These are phyloP conservation scores for Toxotes lorentzi DNA, from an alignment of 2,797 vertebrate genomes.

Conservation along the genomic window DNA sequence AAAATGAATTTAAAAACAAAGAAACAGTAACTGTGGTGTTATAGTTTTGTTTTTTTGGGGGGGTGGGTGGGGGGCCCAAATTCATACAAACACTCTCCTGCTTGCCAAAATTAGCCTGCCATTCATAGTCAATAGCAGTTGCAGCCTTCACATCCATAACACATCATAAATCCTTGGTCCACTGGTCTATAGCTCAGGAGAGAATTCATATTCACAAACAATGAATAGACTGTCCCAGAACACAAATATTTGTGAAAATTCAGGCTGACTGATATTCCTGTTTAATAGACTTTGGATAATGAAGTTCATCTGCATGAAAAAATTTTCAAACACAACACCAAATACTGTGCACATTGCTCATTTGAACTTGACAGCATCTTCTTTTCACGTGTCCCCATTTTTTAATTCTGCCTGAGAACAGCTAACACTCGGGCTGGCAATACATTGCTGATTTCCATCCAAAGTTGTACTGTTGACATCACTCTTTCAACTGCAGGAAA, in stretches of 20 bases:
- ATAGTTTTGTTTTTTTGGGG: neutral
- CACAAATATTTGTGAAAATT: conserved; percentile 50
- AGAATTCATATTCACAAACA: conserved; percentile 61
- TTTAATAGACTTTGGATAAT: conserved; percentile 69
- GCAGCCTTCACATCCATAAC: conserved; percentile 45
- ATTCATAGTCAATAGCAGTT: conserved; percentile 52
- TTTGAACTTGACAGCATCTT: conserved; percentile 67
- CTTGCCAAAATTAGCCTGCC: conserved; percentile 52
- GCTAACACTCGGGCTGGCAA: conserved; percentile 40
- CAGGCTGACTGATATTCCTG: conserved; percentile 45
- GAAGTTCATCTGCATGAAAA: conserved; percentile 66
- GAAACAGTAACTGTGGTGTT: conserved; percentile 3
- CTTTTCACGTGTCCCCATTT: conserved; percentile 45
- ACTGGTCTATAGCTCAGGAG: conserved; percentile 33
- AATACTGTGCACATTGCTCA: conserved; percentile 52
- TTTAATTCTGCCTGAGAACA: conserved; percentile 50
- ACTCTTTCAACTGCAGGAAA: conserved; percentile 60
- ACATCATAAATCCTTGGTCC: conserved; percentile 48
- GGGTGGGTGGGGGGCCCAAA: conserved; percentile 7
- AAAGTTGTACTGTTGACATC: conserved; percentile 74
- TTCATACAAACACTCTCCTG: conserved; percentile 32
- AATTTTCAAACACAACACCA: conserved; percentile 55
- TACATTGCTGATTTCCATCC: conserved; percentile 64
- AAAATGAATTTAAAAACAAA: conserved; percentile 38
- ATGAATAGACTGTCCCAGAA: conserved; percentile 39